Conservation (phyloP, 2,797 vertebrate genomes). For the Pseudochirops cupreus region DNA sequence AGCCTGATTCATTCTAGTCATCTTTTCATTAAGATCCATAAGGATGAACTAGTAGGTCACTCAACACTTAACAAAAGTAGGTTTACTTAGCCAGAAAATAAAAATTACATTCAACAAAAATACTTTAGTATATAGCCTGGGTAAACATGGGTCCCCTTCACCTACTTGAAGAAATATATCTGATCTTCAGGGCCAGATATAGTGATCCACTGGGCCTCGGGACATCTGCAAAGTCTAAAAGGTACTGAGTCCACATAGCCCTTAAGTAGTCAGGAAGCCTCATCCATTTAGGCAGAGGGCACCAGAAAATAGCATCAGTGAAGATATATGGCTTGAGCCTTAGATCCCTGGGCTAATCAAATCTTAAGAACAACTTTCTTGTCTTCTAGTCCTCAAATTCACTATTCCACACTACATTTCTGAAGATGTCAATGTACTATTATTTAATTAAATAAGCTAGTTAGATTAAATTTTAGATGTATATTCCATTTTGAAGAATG, state of each 20-base stretch:
- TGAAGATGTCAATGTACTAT: background rate
- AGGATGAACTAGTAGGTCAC: background rate
- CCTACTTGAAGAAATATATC: background rate
- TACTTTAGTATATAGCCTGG: background rate
- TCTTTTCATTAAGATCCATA: background rate
- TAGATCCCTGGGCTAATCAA: background rate
- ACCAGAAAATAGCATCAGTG: background rate
- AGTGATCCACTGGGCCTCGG: background rate
- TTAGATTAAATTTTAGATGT: background rate
- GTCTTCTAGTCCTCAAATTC: background rate
- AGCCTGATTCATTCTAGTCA: background rate
- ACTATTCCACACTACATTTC: background rate
- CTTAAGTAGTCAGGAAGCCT: background rate
- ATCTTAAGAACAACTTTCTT: background rate
- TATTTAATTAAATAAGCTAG: background rate
- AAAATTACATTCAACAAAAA: background rate
- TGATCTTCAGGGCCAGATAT: background rate
- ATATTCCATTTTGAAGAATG: background rate
- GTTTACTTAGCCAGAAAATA: background rate
- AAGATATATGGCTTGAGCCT: background rate
- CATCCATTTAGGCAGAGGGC: background rate
- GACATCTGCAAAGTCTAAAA: background rate
- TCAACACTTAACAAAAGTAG: background rate
- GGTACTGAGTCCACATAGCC: background rate
- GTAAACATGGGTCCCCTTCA: background rate